Evolutionary conservation across 2,113 vertebrate genomes (phyloP).

Genomic region (Galbula dea): DNA sequence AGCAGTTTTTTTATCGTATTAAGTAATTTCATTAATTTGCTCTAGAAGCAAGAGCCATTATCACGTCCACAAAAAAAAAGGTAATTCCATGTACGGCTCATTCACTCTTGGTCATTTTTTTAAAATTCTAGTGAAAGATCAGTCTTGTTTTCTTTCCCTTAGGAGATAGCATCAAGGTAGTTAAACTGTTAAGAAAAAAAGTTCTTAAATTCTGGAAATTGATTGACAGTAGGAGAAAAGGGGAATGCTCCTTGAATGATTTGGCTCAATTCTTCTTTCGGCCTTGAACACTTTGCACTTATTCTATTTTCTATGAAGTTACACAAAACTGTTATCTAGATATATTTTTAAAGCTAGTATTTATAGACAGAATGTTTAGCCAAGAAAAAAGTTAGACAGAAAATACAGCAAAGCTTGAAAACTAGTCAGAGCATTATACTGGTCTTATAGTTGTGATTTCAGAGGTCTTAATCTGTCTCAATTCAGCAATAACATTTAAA

Average conservation of each 20-base stretch:
- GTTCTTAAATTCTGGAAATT: background rate
- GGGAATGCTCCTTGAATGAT: background rate
- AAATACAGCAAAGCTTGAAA: background rate
- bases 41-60: background rate
- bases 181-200: background rate
- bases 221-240: background rate
- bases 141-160: background rate
- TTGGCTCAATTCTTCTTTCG: background rate
- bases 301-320: accelerated
- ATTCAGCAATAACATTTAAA: background rate
- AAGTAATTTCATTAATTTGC: background rate
- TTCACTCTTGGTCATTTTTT: background rate
- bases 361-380: background rate
- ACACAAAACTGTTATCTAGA: background rate
- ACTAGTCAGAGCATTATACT: background rate
- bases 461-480: accelerated
- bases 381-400: background rate
- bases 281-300: background rate
- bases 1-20: background rate
- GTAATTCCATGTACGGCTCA: background rate
- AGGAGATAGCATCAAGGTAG: background rate
- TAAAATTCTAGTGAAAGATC: background rate
- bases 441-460: background rate
- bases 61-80: background rate
- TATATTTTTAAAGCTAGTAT: background rate